These are phyloP conservation scores for Drosophila arawakana DNA, from an alignment of 1,140 invertebrate species.

Conservation along the genomic window DNA sequence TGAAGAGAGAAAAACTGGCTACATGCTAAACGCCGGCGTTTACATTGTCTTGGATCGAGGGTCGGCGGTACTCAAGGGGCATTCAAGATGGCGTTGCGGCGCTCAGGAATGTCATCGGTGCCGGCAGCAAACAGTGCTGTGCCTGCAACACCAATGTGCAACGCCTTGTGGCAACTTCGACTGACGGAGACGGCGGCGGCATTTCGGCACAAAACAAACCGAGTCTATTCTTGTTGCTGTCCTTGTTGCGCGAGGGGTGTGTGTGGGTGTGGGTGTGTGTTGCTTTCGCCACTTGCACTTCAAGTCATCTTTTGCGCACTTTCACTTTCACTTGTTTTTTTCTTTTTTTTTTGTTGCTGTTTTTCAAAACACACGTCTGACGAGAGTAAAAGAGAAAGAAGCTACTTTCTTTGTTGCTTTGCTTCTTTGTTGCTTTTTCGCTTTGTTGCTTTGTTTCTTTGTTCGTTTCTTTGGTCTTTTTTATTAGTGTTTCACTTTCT, in stretches of 20 bases:
- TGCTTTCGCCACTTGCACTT: conserved; percentile 56
- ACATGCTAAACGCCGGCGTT: conserved; percentile 74
- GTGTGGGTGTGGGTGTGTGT: conserved; percentile 6
- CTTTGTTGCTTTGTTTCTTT: conserved; percentile 21
- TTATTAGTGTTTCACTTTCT: conserved; percentile 40
- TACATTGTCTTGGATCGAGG: conserved; percentile 65
- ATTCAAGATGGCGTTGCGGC: conserved; percentile 73
- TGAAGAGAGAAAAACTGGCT: conserved; percentile 74
- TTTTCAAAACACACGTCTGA: conserved; percentile 11
- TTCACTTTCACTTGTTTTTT: conserved; percentile 61
- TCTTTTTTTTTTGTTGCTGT: background rate
- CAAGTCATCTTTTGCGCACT: conserved; percentile 74
- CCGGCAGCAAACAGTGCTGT: background rate
- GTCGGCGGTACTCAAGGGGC: conserved; percentile 20
- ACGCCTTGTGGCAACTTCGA: conserved; percentile 22
- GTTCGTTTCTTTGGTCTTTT: conserved; percentile 27
- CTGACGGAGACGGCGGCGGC: conserved; percentile 26
- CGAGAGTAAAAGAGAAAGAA: background rate
- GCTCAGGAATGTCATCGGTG: conserved; percentile 27
- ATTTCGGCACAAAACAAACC: conserved; percentile 37
- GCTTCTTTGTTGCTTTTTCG: conserved; percentile 31
- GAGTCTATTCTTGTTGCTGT: conserved; percentile 3
- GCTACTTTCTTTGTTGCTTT: conserved; percentile 23
- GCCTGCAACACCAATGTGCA: conserved; percentile 30
- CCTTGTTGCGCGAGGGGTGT: conserved; percentile 13